phyloP scores from a whole-genome alignment of 2,888 invertebrate species.

The Dugesia japonica region DNA sequence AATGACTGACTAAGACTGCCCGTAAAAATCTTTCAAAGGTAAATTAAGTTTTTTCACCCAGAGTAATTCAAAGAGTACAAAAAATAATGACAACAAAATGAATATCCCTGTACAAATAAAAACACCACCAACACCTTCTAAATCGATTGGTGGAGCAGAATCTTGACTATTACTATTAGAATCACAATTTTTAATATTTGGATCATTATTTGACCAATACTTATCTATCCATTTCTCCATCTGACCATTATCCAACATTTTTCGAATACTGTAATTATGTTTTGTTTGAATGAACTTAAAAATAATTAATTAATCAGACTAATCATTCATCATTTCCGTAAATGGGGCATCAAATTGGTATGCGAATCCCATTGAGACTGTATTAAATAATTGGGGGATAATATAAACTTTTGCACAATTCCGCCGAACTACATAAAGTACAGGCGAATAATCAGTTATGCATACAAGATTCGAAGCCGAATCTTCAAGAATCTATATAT shows the following conservation, averaged over 20 bases:
- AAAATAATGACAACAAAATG: neutral
- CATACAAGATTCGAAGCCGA: neutral
- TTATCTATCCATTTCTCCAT: slow-evolving; percentile 13
- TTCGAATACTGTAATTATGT: neutral
- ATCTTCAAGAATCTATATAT: neutral
- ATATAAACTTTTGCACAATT: neutral
- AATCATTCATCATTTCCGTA: neutral
- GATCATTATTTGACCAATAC: slow-evolving; percentile 2
- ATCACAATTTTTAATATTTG: neutral
- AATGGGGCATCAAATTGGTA: neutral
- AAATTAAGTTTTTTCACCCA: neutral
- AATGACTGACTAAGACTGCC: neutral
- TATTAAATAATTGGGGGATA: neutral
- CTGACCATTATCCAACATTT: neutral
- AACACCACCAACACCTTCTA: neutral
- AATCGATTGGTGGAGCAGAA: neutral
- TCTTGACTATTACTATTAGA: neutral
- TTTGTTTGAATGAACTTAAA: neutral
- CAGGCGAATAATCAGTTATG: neutral
- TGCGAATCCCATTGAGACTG: neutral
- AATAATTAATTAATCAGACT: neutral
- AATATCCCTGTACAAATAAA: neutral
- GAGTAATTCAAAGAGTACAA: neutral
- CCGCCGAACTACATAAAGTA: neutral
- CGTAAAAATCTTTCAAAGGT: neutral